Conservation (phyloP, 1,140 invertebrate species). For the Meteorus sp. region DNA sequence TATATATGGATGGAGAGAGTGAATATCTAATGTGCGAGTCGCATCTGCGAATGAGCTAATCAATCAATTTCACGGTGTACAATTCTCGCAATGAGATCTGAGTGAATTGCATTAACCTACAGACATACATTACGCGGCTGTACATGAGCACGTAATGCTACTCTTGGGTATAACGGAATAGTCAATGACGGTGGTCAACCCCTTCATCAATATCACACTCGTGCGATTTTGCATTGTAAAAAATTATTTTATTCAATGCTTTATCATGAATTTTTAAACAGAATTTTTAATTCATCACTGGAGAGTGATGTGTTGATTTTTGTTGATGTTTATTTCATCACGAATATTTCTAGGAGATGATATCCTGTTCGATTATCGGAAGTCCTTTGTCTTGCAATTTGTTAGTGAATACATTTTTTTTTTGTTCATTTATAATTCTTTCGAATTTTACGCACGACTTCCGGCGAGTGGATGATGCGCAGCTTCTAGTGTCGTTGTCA, state of each 20-base stretch:
- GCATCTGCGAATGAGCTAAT: constrained; percentile 51
- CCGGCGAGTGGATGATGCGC: constrained; percentile 1
- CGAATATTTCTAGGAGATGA: too few species aligned
- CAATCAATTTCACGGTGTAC: constrained; percentile 53
- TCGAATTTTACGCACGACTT: constrained; percentile 21
- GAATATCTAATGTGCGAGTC: constrained; percentile 31
- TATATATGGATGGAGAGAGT: too few species aligned
- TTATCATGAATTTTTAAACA: constrained; percentile 3
- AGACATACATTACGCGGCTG: constrained; percentile 54
- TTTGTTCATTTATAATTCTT: too few species aligned
- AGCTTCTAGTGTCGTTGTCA: not conserved
- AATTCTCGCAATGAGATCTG: constrained; percentile 55
- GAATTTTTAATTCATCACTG: too few species aligned
- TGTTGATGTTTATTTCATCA: too few species aligned
- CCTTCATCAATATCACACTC: constrained; percentile 1
- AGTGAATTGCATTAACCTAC: constrained; percentile 59
- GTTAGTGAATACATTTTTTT: too few species aligned
- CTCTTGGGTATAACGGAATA: constrained; percentile 32
- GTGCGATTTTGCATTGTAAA: not conserved
- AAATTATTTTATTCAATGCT: not conserved
- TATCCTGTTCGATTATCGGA: too few species aligned
- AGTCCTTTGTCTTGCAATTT: too few species aligned
- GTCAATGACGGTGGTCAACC: constrained; percentile 32
- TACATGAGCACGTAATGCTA: constrained; percentile 32
- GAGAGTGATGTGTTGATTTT: too few species aligned